Evolutionary conservation across 1,140 invertebrate genomes (phyloP).

Genomic region (Probaryconus sp.): DNA sequence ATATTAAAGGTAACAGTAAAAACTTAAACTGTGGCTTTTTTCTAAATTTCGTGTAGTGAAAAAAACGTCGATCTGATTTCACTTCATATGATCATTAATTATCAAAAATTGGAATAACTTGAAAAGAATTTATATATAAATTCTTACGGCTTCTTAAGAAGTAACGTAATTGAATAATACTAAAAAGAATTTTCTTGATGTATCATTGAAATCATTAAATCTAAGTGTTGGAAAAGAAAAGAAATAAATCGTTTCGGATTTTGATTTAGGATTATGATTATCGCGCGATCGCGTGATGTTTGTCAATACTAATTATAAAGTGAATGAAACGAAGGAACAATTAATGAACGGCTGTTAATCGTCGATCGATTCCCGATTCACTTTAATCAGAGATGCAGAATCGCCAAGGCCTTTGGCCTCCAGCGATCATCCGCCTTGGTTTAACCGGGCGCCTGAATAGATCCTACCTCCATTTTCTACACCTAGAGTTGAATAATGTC

Average conservation of each 20-base stretch:
- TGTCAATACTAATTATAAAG: slow-evolving; percentile 20
- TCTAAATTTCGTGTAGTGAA: slow-evolving; percentile 13
- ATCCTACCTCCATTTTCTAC: slow-evolving; percentile 60
- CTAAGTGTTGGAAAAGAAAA: too few species aligned
- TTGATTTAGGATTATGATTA: background rate
- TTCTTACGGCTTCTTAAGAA: too few species aligned
- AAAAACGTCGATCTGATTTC: too few species aligned
- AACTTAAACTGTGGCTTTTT: background rate
- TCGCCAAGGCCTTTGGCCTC: slow-evolving; percentile 67
- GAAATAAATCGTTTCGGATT: background rate
- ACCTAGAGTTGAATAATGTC: slow-evolving; percentile 30
- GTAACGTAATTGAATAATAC: too few species aligned
- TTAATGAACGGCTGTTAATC: slow-evolving; percentile 46
- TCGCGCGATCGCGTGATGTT: background rate
- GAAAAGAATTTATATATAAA: too few species aligned
- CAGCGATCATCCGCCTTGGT: slow-evolving; percentile 72
- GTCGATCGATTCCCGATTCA: slow-evolving; percentile 30
- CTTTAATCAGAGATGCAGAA: slow-evolving; percentile 50
- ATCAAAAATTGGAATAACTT: too few species aligned
- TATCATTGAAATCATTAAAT: too few species aligned
- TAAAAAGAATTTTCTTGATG: too few species aligned
- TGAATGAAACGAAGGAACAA: slow-evolving; percentile 54
- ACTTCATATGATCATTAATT: too few species aligned
- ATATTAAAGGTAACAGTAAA: slow-evolving; percentile 8
- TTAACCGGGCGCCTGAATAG: slow-evolving; percentile 64